Evolutionary conservation across 2,113 vertebrate species (phyloP), one percentile per base, ranked within the genome.

Genomic region (Anolis carolinensis): DNA sequence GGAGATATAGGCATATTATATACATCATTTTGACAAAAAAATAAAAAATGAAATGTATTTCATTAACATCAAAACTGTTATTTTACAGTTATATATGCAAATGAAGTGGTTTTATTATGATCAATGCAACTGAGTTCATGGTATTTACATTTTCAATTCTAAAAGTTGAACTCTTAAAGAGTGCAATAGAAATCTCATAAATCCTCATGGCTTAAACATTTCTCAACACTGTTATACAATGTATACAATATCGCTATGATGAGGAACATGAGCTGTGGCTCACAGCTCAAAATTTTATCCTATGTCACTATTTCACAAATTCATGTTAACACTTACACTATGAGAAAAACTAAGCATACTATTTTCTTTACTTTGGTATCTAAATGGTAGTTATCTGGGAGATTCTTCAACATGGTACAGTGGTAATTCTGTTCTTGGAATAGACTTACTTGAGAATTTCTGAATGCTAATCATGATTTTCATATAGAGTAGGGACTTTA

Each of bases 1-100:
- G 50, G 23, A 89, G 74, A 94, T 92, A 94, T 3, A 75, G 0
- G 27, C 11, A 44, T 55, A 83, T 65, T 50, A 59, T 21, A 67
- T 8, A 80, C 7, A 70, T 55, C 8, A 85, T 27, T 36, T 68
- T 63, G 55, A 52, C 50, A 14, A 44, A 39, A 73, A 32, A 23
- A 16, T 16, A 48, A 72, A 16, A 27, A n/a, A 25, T 27, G 59
- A 18, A 39, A 20, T 7, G 55, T 70, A 3, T 86, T 21, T 70
- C 30, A 73, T 50, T 73, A 84, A 86, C 21, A 30, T 68, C 27
- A 68, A 81, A 27, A 16, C 2, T 50, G 82, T 86, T 36, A 39
- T 80, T 86, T 79, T 89, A 87, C 86, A 75, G 62, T 73, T 3
- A 18, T 79, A 78, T 75, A n/a, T 84, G 20, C 23, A 55, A 32